Evolutionary conservation across 1,140 invertebrate genomes (phyloP), one percentile per base, ranked within the genome.

Genomic region (Diorhabda elongata): DNA sequence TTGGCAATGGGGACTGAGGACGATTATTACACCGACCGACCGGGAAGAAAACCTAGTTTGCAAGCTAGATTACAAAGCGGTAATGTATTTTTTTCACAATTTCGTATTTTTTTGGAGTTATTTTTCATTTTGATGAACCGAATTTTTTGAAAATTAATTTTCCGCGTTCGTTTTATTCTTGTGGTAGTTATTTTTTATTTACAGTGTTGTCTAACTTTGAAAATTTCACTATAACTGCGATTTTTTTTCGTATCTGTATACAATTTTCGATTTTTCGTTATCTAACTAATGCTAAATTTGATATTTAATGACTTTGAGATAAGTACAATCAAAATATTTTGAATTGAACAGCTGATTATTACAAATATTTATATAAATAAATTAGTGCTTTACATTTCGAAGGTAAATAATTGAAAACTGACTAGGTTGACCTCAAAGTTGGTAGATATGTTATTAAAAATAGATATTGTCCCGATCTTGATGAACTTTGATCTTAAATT

Each of bases 1-100:
- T 82, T 97, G 74, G 94, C 94, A 1, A 94, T 95, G 90, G 93
- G 92, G 44, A 86, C 88, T 67, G 92, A 94, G 72, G 92, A 96
- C 73, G 90, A 93, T 75, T 88, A 87, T 78, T 88, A 88, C 75
- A 85, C 83, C 64, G 85, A 88, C 80, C 77, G 88, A 81, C 84
- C 86, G 75, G 89, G 90, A 62, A 87, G 90, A 72, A 96, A 95
- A 82, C 92, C 93, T 3, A 95, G 91, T 82, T 85, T 96, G 75
- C 92, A 95, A 82, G 90, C 94, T 69, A 83, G 94, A 69, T 85
- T 95, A 71, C 92, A 95, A 85, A 93, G 90, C 86, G 92, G 92
- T 92, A 82, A 73, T 65, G 44, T 58, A 26, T 26, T 26, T 26
- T 26, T 26, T 26, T 26, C 26, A 26, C 26, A 26, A 26, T 26